These are phyloP conservation scores for Conopomorpha cramerella DNA, from an alignment of 1,140 invertebrate genomes.

Conservation along the genomic window DNA sequence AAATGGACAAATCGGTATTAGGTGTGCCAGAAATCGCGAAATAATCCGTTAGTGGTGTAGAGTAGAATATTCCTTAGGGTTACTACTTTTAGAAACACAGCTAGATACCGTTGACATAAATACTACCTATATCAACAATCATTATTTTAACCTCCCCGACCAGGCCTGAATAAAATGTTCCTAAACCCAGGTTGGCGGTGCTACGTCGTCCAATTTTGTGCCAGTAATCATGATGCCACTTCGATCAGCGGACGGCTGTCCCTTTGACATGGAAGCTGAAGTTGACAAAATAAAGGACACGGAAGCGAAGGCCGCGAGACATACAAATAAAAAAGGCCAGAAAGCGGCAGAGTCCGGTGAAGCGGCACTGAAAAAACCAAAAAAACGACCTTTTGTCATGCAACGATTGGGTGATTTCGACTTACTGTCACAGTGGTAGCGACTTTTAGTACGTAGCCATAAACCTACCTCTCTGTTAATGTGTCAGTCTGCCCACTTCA, in stretches of 20 bases:
- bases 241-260: constrained; percentile 28
- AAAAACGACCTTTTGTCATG: constrained; percentile 33
- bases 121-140: not conserved
- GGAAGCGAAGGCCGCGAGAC: constrained; percentile 17
- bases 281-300: constrained; percentile 23
- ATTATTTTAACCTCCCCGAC: no score
- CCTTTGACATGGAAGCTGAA: constrained; percentile 38
- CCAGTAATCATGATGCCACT: constrained; percentile 50
- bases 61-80: no score
- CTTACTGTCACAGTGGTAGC: constrained; percentile 40
- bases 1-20: no score
- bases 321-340: constrained; percentile 11
- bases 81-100: no score
- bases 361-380: constrained; percentile 28
- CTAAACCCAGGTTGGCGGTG: constrained; percentile 14
- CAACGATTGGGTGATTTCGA: constrained; percentile 41
- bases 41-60: no score
- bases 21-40: no score
- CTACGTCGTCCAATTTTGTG: constrained; percentile 25
- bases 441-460: no score
- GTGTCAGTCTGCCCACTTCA: no score
- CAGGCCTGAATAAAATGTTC: no score
- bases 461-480: no score
- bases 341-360: constrained; percentile 25
- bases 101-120: no score